Percentiles rank a stretch among this genome's conserved stretches.
Conservation (phyloP, 1,140 invertebrate genomes). For the Diplogasteroides magnus region DNA sequence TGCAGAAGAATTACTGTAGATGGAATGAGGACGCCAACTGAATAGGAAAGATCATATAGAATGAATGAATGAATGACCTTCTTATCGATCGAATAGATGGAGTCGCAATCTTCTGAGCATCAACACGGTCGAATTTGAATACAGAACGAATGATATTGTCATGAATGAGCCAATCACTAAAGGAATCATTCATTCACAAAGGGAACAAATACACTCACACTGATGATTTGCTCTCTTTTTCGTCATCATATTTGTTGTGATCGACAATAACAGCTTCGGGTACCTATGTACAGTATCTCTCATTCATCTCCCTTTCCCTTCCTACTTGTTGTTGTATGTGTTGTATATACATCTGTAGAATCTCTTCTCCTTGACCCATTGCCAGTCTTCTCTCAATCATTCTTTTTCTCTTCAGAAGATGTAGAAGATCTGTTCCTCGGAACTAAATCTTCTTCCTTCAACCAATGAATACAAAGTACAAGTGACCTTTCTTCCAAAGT, state of each 20-base stretch:
- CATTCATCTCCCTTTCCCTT: too few relatives aligned
- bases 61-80: conserved; percentile 5
- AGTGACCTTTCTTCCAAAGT: conserved; percentile 50
- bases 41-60: not conserved
- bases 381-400: conserved; percentile 52
- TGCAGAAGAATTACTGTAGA: conserved; percentile 40
- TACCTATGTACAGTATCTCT: too few relatives aligned
- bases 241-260: conserved; percentile 13
- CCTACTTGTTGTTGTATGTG: conserved; percentile 35
- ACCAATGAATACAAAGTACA: not conserved
- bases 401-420: conserved; percentile 51
- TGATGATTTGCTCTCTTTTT: conserved; percentile 1
- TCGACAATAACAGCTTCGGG: conserved; percentile 20
- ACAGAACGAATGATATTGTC: conserved; percentile 1
- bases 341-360: conserved; percentile 46
- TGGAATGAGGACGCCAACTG: conserved; percentile 21
- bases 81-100: conserved; percentile 16
- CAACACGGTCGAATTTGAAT: conserved; percentile 4
- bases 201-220: not conserved
- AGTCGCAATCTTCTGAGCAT: conserved; percentile 11
- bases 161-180: conserved; percentile 12
- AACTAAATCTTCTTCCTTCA: conserved; percentile 30
- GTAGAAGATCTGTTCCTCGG: conserved; percentile 53
- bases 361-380: conserved; percentile 52
- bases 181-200: not conserved